Evolutionary conservation across 2,888 invertebrate species (phyloP).

Genomic region (Drepana falcataria): DNA sequence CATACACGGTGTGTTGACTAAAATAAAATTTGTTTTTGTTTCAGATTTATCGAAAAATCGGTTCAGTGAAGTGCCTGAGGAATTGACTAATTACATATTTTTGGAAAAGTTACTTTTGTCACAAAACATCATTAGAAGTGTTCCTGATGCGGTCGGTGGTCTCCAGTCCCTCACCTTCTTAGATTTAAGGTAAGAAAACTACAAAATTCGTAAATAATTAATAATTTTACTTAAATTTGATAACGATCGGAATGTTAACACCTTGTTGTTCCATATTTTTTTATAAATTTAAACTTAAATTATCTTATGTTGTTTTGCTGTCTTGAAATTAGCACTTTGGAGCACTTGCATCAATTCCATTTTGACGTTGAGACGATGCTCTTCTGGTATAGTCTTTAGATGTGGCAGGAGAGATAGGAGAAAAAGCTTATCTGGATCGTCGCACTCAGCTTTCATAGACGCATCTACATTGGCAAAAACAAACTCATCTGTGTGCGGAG

Average conservation of each 20-base stretch:
- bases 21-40: slow-evolving; percentile 38
- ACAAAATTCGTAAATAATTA: background rate
- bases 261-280: background rate
- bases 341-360: slow-evolving; percentile 69
- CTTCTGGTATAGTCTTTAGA: slow-evolving; percentile 60
- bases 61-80: slow-evolving; percentile 93
- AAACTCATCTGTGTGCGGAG: slow-evolving; percentile 42
- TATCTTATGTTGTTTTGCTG: slow-evolving; percentile 38
- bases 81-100: slow-evolving; percentile 91
- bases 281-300: slow-evolving; percentile 15
- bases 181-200: slow-evolving; percentile 85
- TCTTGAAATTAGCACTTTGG: slow-evolving; percentile 49
- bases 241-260: background rate
- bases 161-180: slow-evolving; percentile 92
- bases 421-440: slow-evolving; percentile 64
- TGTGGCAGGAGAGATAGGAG: slow-evolving; percentile 63
- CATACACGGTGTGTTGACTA: too few relatives aligned
- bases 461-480: slow-evolving; percentile 60
- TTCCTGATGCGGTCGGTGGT: slow-evolving; percentile 90
- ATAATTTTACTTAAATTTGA: background rate
- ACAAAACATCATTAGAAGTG: slow-evolving; percentile 92
- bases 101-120: slow-evolving; percentile 93
- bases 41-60: slow-evolving; percentile 78
- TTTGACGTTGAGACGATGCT: slow-evolving; percentile 55
- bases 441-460: slow-evolving; percentile 33